A percentile compares a stretch with the other conserved stretches of the same genome.
These are phyloP conservation scores for Poecilobothrus nobilitatus DNA, from an alignment of 2,888 invertebrate species.

Conservation along the genomic window DNA sequence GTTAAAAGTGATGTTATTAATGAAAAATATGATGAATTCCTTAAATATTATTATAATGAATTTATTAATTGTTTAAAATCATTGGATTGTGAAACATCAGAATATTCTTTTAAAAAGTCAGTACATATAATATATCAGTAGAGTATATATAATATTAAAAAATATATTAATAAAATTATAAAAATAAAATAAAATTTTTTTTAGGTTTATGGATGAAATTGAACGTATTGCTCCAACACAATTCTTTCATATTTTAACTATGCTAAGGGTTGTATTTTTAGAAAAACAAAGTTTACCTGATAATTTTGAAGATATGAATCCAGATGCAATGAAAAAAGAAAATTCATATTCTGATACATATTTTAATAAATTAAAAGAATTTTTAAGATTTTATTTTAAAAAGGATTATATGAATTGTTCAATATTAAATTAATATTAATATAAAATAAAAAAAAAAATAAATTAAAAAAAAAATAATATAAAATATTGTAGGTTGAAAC, in stretches of 20 bases:
- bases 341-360: slow-evolving; percentile 38
- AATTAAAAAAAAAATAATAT: too few species aligned
- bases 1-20: slow-evolving; percentile 43
- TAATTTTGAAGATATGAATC: slow-evolving; percentile 44
- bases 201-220: slow-evolving; percentile 41
- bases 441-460: too few species aligned
- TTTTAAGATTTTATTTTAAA: slow-evolving; percentile 33
- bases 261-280: slow-evolving; percentile 47
- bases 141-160: not conserved
- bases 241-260: slow-evolving; percentile 45
- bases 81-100: slow-evolving; percentile 39
- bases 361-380: slow-evolving; percentile 35
- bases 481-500: too few species aligned
- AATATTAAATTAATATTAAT: not conserved
- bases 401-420: slow-evolving; percentile 10
- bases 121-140: slow-evolving; percentile 16
- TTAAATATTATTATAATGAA: slow-evolving; percentile 47
- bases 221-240: slow-evolving; percentile 42
- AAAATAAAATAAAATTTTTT: slow-evolving; percentile 18
- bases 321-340: slow-evolving; percentile 38
- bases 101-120: slow-evolving; percentile 43
- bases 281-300: slow-evolving; percentile 44
- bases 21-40: slow-evolving; percentile 45
- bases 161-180: not conserved
- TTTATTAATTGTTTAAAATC: slow-evolving; percentile 43